Base-by-base conservation (phyloP, 2,888 invertebrate genomes). In the Agonum fuliginosum region DNA sequence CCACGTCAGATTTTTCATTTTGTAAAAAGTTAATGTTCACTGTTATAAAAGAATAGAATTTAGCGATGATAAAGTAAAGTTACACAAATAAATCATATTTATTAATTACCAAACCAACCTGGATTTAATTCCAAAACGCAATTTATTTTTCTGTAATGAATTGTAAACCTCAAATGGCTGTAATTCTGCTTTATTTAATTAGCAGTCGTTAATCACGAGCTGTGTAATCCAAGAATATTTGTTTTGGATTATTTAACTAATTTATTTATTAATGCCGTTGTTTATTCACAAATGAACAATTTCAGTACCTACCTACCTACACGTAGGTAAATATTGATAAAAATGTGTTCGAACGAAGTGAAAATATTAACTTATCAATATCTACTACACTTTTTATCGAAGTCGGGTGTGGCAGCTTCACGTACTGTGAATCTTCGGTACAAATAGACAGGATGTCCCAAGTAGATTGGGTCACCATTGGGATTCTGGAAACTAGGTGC, bases 91-190 rank as follows among this genome's bases (percentile, higher is more conserved):
- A 37, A 37, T 37, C 37, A 37, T 8, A 37, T 37, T 37, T 37
- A 37, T 37, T 37, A 37, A 37, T 37, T 10, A 12, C 37, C 12
- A 8, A 37, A 37, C 37, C 37, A 37, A 37, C 37, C 48, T 20
- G 48, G 20, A 48, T 48, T 48, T 17, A 48, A 48, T 20, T 48
- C 20, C 22, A 20, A 48, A 48, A 20, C 20, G 20, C 48, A 48
- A 48, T 48, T 48, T 48, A 48, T 48, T 48, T 48, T 48, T 48
- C 48, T 48, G 20, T 48, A 48, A 48, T 48, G 48, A 48, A 20
- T 48, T 22, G 48, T 17, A 48, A 48, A 48, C 19, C 48, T 48
- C 48, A n/a, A 48, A 20, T 20, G 48, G 48, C 20, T 20, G 20
- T 48, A 48, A 48, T 10, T 48, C 48, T 48, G 48, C 17, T 20